Base-by-base conservation (phyloP, 2,888 invertebrate genomes). In the Lithophane semibrunnea region DNA sequence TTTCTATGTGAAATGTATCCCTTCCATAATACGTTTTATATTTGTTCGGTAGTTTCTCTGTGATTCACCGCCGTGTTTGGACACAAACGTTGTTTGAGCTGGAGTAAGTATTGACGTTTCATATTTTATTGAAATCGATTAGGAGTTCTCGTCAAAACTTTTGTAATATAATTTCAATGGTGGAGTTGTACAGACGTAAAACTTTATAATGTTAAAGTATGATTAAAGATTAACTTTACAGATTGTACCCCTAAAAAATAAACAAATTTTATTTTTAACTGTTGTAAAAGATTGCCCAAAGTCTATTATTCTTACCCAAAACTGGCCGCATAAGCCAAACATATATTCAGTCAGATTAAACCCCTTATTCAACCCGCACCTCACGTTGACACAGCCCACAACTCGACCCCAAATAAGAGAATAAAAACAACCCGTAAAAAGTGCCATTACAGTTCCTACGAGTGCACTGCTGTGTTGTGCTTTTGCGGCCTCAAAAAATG, bases 391-490 rank as follows among this genome's bases (percentile, higher is more conserved):
- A 73, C 65, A 60, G 37, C 75, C 85, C 79, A 81, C 78, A 63
- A 58, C 77, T 77, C 52, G 52, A 72, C 76, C 83, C 75, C 66
- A 73, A 79, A 81, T 79, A 80, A 73, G 60, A 77, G 63, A 78
- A 77, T 78, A 86, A 86, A 87, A 80, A 73, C 66, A 76, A 49
- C 75, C 85, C 75, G 58, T 77, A 82, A 78, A 83, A 81, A 80
- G 78, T 69, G 24, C 64, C 67, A 79, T 79, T 75, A 83, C 80
- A 63, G 83, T 65, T 64, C 56, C 71, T 85, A 60, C 64, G 81
- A 81, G 83, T 85, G 75, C 77, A 77, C 73, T 77, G 79, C 74
- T 84, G 78, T 76, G 74, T 63, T 58, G 73, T 72, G 81, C 74
- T 76, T 76, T 79, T 77, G 86, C 60, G 80, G 80, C 73, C 74